Percentiles rank a stretch among this genome's conserved stretches.
These are phyloP conservation scores for Harmothoe impar DNA, from an alignment of 2,888 invertebrate genomes.

Conservation along the genomic window DNA sequence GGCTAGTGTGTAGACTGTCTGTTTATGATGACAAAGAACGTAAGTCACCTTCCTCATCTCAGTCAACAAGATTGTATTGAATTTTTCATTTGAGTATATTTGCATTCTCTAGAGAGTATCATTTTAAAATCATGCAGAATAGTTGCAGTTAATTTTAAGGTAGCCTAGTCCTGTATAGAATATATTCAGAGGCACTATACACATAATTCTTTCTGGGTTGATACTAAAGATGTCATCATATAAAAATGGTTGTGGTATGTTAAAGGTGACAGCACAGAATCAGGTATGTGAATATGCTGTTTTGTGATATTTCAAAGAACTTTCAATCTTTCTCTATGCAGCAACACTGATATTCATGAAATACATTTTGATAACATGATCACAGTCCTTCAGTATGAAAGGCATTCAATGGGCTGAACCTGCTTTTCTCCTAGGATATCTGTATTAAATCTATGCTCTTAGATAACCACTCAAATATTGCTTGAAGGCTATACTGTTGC, in stretches of 20 bases:
- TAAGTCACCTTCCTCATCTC: constrained; percentile 72
- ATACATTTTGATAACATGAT: not conserved
- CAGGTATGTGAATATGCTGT: constrained; percentile 28
- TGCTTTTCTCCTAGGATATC: too few species aligned
- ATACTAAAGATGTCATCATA: not conserved
- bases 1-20: constrained; percentile 86
- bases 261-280: constrained; percentile 47
- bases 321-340: not conserved
- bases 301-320: not conserved
- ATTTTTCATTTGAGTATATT: too few species aligned
- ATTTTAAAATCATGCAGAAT: too few species aligned
- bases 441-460: too few species aligned
- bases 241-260: constrained; percentile 1
- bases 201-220: too few species aligned
- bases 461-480: not conserved
- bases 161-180: too few species aligned
- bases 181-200: too few species aligned
- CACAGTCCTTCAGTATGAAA: too few species aligned
- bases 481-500: constrained; percentile 18
- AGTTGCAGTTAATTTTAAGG: too few species aligned
- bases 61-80: too few species aligned
- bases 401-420: too few species aligned
- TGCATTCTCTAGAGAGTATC: too few species aligned
- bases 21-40: constrained; percentile 82
- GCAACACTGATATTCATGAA: not conserved